Evolutionary conservation across 2,113 vertebrate genomes (phyloP).

Genomic region (Ctenodactylus gundi): DNA sequence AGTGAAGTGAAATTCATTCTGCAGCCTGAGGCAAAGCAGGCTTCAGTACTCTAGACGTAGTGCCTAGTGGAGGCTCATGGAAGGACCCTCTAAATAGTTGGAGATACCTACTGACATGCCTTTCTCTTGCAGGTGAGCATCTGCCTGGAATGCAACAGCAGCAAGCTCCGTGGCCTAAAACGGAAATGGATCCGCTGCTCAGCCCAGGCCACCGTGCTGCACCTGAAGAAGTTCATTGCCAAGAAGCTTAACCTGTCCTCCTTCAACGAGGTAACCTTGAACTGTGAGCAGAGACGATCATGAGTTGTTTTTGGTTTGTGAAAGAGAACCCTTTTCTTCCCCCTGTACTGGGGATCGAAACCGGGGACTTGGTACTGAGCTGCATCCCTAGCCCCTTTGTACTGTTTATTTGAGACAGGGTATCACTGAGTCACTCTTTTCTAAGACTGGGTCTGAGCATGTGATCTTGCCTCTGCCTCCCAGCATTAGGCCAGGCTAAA

Average conservation of each 20-base stretch:
- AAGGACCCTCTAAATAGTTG: too few relatives aligned
- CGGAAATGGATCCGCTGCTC: slow-evolving; percentile 99
- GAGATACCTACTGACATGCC: background rate
- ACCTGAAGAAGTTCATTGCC: slow-evolving; percentile 99
- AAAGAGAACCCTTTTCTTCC: too few relatives aligned
- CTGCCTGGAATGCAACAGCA: slow-evolving; percentile 99
- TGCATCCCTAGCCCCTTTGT: too few relatives aligned
- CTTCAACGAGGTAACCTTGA: slow-evolving; percentile 95
- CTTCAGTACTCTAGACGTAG: background rate
- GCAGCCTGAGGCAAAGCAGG: background rate
- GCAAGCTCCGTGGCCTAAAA: slow-evolving; percentile 96
- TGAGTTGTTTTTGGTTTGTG: fast-evolving
- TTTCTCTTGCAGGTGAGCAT: slow-evolving; percentile 93
- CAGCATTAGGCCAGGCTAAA: too few relatives aligned
- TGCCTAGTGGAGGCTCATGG: background rate
- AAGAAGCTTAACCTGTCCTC: slow-evolving; percentile 99
- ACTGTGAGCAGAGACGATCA: background rate
- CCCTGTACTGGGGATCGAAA: too few relatives aligned
- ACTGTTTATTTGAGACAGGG: background rate
- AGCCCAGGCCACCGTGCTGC: slow-evolving; percentile 97
- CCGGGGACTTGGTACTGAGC: too few relatives aligned
- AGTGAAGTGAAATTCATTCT: background rate
- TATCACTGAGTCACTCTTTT: background rate
- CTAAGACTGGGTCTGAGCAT: too few relatives aligned
- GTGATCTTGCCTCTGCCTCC: too few relatives aligned